A percentile compares a stretch with the other conserved stretches of the same genome.
Conservation (phyloP, 1,140 invertebrate genomes). For the Drosophila elegans region DNA sequence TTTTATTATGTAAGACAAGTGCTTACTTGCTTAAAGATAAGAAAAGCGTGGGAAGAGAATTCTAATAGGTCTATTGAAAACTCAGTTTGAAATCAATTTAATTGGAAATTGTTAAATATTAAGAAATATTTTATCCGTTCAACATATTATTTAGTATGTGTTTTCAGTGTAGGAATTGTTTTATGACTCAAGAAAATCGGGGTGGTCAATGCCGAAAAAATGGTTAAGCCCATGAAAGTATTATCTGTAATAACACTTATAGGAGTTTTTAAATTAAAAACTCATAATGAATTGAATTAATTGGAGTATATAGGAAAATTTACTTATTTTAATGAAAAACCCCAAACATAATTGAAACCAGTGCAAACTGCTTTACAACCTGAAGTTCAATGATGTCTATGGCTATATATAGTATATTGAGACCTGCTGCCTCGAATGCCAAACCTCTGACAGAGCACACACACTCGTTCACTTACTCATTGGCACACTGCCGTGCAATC, state of each 20-base stretch:
- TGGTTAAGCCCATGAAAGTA: neutral
- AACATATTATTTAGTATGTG: neutral
- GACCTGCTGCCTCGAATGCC: conserved; percentile 54
- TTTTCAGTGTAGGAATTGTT: neutral
- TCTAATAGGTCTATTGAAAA: neutral
- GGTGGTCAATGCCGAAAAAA: conserved; percentile 1
- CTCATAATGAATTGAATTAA: conserved; percentile 10
- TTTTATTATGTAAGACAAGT: conserved; percentile 21
- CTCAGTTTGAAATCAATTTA: no score
- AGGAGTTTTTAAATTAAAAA: conserved; percentile 1
- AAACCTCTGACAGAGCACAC: conserved; percentile 53
- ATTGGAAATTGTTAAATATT: no score
- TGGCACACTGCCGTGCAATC: conserved; percentile 21
- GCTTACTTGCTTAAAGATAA: conserved; percentile 15
- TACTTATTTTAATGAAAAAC: neutral
- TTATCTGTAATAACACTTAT: conserved; percentile 11
- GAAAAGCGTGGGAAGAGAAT: conserved; percentile 11
- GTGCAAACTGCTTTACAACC: conserved; percentile 16
- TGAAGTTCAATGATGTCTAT: conserved; percentile 52
- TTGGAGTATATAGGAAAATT: neutral
- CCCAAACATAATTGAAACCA: neutral
- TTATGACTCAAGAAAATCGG: conserved; percentile 24
- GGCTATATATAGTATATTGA: conserved; percentile 50
- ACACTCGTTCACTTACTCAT: conserved; percentile 44
- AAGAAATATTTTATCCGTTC: neutral